Conservation (phyloP, 2,888 invertebrate species). For the Elmis aenea region DNA sequence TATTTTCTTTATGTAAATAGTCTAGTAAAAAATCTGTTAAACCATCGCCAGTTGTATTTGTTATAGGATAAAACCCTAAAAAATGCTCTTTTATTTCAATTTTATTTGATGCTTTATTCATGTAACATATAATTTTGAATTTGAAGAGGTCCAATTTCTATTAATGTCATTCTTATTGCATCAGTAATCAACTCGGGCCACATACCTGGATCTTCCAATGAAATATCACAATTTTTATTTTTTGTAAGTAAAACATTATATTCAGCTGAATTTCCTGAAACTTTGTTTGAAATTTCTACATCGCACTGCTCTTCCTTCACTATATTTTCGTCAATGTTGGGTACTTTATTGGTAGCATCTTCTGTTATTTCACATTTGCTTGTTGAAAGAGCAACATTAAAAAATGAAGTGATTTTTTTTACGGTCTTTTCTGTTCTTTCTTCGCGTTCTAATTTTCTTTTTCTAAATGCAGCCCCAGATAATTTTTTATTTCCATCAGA, state of each 20-base stretch:
- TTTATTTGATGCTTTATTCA: constrained; percentile 1
- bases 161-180: neutral
- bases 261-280: neutral
- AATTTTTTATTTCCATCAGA: too few relatives aligned
- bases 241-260: neutral
- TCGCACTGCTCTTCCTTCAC: constrained; percentile 1
- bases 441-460: constrained; percentile 3
- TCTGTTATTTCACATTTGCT: constrained; percentile 4
- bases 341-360: constrained; percentile 1
- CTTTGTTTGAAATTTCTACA: neutral
- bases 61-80: constrained; percentile 5
- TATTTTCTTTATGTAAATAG: neutral
- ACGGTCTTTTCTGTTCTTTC: constrained; percentile 1
- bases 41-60: constrained; percentile 20
- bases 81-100: constrained; percentile 5
- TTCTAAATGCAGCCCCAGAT: too few relatives aligned
- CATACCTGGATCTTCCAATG: constrained; percentile 1
- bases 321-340: constrained; percentile 1
- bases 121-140: neutral
- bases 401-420: constrained; percentile 3
- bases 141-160: neutral
- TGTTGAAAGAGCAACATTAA: constrained; percentile 5
- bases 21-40: constrained; percentile 20
- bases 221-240: constrained; percentile 4
- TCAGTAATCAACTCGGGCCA: neutral